Percentiles rank a stretch among this genome's conserved stretches.
Evolutionary conservation across 2,797 vertebrate species (phyloP).

Genomic region (Muraenolepis orangiensis): DNA sequence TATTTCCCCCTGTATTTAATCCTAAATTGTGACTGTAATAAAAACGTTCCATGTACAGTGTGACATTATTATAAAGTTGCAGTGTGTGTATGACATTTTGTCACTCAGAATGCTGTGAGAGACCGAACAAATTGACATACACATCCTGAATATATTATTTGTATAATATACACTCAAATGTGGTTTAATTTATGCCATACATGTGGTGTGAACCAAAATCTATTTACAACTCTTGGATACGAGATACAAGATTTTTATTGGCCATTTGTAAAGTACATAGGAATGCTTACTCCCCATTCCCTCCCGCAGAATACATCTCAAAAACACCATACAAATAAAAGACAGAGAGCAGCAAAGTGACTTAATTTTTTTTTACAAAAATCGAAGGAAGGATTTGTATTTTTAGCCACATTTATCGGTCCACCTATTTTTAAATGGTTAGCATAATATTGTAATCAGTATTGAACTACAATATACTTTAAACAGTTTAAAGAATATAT

Average conservation of each 20-base stretch:
- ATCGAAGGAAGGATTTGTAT: too few species aligned
- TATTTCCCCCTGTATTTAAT: background rate
- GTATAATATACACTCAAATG: background rate
- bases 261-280: too few species aligned
- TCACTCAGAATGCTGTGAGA: too few species aligned
- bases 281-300: too few species aligned
- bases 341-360: too few species aligned
- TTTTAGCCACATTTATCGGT: background rate
- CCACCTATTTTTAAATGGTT: background rate
- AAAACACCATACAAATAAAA: too few species aligned
- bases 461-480: background rate
- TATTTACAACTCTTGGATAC: background rate
- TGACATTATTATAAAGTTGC: constrained; percentile 6
- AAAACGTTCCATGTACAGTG: constrained; percentile 24
- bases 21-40: constrained; percentile 34
- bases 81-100: too few species aligned
- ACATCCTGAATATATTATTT: background rate
- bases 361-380: too few species aligned
- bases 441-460: background rate
- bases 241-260: background rate
- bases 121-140: background rate
- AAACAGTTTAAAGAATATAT: too few species aligned
- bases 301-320: too few species aligned
- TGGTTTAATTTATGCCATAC: background rate
- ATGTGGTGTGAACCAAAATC: background rate